Conservation (phyloP, 2,113 vertebrate species). For the Upupa epops region DNA sequence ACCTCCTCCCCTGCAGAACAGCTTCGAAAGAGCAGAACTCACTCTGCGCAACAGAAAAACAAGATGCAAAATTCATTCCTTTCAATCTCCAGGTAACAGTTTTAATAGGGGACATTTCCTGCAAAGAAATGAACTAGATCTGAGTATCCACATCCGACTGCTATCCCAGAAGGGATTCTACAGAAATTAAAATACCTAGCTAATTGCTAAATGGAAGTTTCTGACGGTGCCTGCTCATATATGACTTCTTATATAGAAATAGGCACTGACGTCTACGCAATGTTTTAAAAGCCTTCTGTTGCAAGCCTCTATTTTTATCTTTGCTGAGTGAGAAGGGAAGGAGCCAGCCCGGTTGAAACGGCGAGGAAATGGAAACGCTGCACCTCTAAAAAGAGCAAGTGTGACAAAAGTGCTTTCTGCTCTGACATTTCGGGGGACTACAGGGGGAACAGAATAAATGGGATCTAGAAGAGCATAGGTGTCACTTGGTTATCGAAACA, state of each 20-base stretch:
- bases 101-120: not conserved
- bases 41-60: not conserved
- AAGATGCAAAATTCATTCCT: not conserved
- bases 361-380: constrained; percentile 14
- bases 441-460: not conserved
- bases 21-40: constrained; percentile 1
- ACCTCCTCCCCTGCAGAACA: not conserved
- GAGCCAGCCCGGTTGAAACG: constrained; percentile 32
- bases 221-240: not conserved
- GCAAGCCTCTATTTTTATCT: constrained; percentile 35
- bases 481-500: not conserved
- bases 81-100: not conserved
- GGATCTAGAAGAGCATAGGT: not conserved
- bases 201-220: not conserved
- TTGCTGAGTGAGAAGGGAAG: constrained; percentile 36
- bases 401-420: constrained; percentile 50
- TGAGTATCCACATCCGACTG: not conserved
- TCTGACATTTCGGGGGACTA: constrained; percentile 26
- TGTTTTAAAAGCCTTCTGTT: constrained; percentile 35
- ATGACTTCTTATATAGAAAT: not conserved
- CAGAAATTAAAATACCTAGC: not conserved
- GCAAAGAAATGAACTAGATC: not conserved
- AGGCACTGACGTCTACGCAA: not conserved
- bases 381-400: constrained; percentile 49
- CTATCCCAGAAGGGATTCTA: not conserved